phyloP scores from a whole-genome alignment of 2,113 vertebrate genomes.

The Brachirus orientalis region DNA sequence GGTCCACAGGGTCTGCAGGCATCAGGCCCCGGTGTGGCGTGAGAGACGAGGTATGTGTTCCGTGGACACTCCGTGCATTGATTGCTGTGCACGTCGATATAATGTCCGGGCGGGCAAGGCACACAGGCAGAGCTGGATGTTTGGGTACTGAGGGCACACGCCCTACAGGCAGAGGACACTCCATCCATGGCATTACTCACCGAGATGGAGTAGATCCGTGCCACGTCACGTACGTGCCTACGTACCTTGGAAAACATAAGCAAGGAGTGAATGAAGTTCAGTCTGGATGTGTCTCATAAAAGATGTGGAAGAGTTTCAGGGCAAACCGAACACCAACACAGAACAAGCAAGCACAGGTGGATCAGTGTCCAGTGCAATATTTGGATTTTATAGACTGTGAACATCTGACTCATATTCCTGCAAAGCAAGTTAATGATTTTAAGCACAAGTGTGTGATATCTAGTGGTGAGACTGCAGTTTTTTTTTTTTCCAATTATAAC shows the following conservation, averaged over 20 bases:
- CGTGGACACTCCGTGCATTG: slow-evolving; percentile 89
- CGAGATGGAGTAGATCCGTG: slow-evolving; percentile 91
- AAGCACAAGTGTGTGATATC: too few relatives aligned
- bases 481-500: too few relatives aligned
- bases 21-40: slow-evolving; percentile 85
- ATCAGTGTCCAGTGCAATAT: too few relatives aligned
- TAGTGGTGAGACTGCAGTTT: too few relatives aligned
- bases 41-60: slow-evolving; percentile 89
- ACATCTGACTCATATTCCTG: too few relatives aligned
- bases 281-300: too few relatives aligned
- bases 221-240: slow-evolving; percentile 87
- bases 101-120: slow-evolving; percentile 92
- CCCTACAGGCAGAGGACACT: slow-evolving; percentile 87
- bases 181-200: slow-evolving; percentile 91
- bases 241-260: slow-evolving; percentile 80
- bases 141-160: slow-evolving; percentile 89
- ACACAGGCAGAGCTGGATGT: slow-evolving; percentile 89
- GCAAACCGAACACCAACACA: too few relatives aligned
- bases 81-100: slow-evolving; percentile 88
- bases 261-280: too few relatives aligned
- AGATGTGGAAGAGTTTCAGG: too few relatives aligned
- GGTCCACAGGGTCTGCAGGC: slow-evolving; percentile 92
- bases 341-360: too few relatives aligned
- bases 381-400: too few relatives aligned
- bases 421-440: too few relatives aligned